Conservation (phyloP, 2,888 invertebrate genomes). For the Athalia rosae region DNA sequence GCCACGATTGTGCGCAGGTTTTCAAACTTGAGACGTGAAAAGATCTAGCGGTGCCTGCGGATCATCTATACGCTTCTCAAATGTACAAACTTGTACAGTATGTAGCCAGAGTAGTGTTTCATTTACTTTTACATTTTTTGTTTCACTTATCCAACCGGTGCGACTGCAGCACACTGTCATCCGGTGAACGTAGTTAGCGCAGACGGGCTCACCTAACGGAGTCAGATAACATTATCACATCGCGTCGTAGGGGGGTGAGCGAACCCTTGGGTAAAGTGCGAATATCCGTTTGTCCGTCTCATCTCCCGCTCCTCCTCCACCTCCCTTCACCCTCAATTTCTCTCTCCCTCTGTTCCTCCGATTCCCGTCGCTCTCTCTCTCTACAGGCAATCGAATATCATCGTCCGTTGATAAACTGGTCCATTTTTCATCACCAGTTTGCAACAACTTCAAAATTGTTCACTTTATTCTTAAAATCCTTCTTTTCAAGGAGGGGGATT, state of each 20-base stretch:
- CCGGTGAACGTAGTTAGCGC: slow-evolving; percentile 1
- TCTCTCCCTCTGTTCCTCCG: not conserved
- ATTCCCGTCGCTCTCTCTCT: not conserved
- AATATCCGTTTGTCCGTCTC: slow-evolving; percentile 8
- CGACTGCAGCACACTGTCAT: not conserved
- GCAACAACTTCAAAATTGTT: not conserved
- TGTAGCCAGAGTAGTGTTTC: too few relatives aligned
- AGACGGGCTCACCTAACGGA: not conserved
- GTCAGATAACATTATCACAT: slow-evolving; percentile 29
- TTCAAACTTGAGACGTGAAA: too few relatives aligned
- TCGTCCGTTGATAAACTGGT: not conserved
- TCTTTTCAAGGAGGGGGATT: not conserved
- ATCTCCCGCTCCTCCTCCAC: not conserved
- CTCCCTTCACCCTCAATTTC: too few relatives aligned
- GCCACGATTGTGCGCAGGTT: too few relatives aligned
- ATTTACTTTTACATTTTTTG: not conserved
- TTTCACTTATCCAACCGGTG: not conserved
- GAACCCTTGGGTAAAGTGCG: slow-evolving; percentile 11
- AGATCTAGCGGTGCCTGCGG: too few relatives aligned
- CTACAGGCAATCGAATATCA: slow-evolving; percentile 7
- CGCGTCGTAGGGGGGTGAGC: not conserved
- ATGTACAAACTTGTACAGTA: too few relatives aligned
- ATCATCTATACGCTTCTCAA: too few relatives aligned
- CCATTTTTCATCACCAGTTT: not conserved
- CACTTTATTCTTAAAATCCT: not conserved